phyloP scores from a whole-genome alignment of 2,888 invertebrate genomes.

The Parascotia fuliginaria region DNA sequence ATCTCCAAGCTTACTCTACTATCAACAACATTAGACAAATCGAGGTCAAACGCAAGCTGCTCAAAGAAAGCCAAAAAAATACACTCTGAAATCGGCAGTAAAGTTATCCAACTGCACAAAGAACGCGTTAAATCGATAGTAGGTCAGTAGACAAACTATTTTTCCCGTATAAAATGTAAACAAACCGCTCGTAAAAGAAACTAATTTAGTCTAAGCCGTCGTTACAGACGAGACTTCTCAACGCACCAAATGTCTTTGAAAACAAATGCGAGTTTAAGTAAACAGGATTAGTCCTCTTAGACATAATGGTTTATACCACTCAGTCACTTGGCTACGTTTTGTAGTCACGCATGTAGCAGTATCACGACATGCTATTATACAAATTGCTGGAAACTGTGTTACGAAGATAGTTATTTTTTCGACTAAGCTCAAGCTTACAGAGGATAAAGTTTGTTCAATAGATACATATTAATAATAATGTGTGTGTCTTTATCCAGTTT shows the following conservation, averaged over 20 bases:
- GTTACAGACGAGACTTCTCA: slow-evolving; percentile 45
- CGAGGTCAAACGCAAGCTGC: too few relatives aligned
- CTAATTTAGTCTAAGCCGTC: slow-evolving; percentile 60
- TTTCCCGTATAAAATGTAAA: slow-evolving; percentile 64
- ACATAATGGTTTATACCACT: slow-evolving; percentile 37
- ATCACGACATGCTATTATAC: slow-evolving; percentile 30
- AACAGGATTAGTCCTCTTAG: slow-evolving; percentile 35
- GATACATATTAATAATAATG: too few relatives aligned
- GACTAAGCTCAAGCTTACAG: too few relatives aligned
- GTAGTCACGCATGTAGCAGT: slow-evolving; percentile 37
- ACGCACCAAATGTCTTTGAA: slow-evolving; percentile 46
- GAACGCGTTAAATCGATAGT: slow-evolving; percentile 50
- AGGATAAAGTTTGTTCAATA: too few relatives aligned
- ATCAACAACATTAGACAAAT: too few relatives aligned
- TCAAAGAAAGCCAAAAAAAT: not conserved
- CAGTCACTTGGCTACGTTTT: slow-evolving; percentile 34
- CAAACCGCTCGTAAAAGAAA: slow-evolving; percentile 65
- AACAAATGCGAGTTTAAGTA: slow-evolving; percentile 41
- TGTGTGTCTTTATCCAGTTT: too few relatives aligned
- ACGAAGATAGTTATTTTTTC: slow-evolving; percentile 2
- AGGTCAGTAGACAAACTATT: slow-evolving; percentile 64
- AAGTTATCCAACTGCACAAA: slow-evolving; percentile 37
- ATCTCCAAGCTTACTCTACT: too few relatives aligned
- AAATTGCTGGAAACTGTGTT: slow-evolving; percentile 19
- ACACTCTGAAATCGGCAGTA: slow-evolving; percentile 13